Percentiles rank a stretch among this genome's conserved stretches.
These are phyloP conservation scores for Carcharodon carcharias DNA, from an alignment of 2,797 vertebrate genomes.

Conservation along the genomic window DNA sequence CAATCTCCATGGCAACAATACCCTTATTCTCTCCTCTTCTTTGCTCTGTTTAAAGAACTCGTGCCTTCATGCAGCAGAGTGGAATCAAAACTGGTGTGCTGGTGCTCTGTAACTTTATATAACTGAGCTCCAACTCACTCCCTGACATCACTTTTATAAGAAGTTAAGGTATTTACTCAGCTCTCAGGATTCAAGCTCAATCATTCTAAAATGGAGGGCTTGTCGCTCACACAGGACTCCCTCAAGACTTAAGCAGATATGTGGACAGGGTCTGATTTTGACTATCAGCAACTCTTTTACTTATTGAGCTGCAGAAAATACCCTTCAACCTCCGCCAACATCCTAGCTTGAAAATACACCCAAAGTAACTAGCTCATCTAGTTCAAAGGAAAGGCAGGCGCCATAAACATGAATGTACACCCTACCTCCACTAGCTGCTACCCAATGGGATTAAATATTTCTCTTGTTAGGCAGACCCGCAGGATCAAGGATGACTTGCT, in stretches of 20 bases:
- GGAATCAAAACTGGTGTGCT: neutral
- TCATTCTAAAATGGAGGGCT: neutral
- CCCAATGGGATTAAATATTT: no score
- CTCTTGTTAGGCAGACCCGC: no score
- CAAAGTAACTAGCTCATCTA: neutral
- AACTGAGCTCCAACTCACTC: neutral
- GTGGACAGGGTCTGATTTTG: neutral
- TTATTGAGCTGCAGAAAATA: neutral
- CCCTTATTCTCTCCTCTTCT: neutral
- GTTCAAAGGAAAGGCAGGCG: neutral
- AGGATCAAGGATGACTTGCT: no score
- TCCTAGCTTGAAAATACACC: neutral
- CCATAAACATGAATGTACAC: neutral
- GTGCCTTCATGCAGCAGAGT: neutral
- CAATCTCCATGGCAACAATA: neutral
- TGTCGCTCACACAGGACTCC: neutral
- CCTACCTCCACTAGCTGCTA: neutral
- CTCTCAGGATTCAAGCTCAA: neutral
- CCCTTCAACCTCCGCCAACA: neutral
- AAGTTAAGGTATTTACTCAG: neutral
- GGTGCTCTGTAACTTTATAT: neutral
- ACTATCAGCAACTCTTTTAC: neutral
- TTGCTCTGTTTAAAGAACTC: neutral
- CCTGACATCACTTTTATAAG: neutral
- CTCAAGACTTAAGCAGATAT: neutral